Evolutionary conservation across 2,888 invertebrate genomes (phyloP), one percentile per base, ranked within the genome.

Genomic region (Nomada flava): DNA sequence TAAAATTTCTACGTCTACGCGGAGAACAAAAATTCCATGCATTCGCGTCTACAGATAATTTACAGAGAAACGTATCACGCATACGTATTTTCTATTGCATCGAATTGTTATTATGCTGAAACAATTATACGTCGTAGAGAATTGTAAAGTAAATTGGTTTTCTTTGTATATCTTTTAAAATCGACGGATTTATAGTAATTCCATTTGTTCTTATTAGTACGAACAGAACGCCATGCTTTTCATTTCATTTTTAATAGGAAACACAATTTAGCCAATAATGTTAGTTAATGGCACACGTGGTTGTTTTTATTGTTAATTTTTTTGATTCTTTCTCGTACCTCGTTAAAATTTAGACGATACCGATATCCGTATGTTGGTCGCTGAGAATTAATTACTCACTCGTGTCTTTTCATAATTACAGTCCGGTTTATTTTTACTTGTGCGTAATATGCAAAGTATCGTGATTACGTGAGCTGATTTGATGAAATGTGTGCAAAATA

Each of bases 141-240:
- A 15, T 20, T 13, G 42, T 15, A 26, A 42, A 3, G 5, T 29
- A 7, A 57, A 57, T 57, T 50, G 50, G 9, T 47, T 29, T 36
- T 0, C 1, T 26, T n/a, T 20, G 1, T 13, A 13, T 44, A 23
- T 5, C 50, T 76, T 78, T 84, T 76, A 80, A 85, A 78, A 79
- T 85, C 76, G 81, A 85, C 82, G 63, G 18, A 36, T 63, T 62
- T 20, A 50, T 18, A 15, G 44, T 52, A 52, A 57, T 50, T 2
- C 7, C 3, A n/a, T 23, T 68, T 36, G 11, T 47, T 26, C 18
- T 15, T 55, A 72, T 75, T 78, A 65, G 60, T 65, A 36, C 73
- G 15, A 74, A 53, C 29, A 29, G 13, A 76, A 84, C 84, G 63
- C 78, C 85, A 85, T 85, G 84, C 85, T 77, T 44, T 73, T 15